These are phyloP conservation scores for Arvicanthis niloticus DNA, from an alignment of 2,113 vertebrate species.

Conservation along the genomic window DNA sequence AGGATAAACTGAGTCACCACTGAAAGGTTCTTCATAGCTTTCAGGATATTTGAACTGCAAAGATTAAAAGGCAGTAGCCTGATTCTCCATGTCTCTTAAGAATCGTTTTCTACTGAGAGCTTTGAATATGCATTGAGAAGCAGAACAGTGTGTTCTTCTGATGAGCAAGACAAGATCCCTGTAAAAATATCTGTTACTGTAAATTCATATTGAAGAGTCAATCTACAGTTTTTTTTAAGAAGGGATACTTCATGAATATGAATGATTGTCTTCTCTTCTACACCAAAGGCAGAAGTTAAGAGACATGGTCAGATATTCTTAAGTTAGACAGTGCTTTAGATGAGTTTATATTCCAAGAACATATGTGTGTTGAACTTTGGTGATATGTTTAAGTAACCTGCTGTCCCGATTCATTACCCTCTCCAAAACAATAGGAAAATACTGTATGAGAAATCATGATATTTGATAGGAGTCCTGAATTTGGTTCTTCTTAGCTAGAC, in stretches of 20 bases:
- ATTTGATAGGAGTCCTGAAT: neutral
- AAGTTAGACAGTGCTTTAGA: neutral
- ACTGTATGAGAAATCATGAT: neutral
- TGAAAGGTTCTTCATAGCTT: conserved; percentile 3
- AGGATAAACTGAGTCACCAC: neutral
- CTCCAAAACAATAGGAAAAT: neutral
- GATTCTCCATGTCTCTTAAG: neutral
- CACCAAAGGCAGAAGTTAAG: neutral
- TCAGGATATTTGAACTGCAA: neutral
- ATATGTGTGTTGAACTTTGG: neutral
- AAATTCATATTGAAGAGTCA: neutral
- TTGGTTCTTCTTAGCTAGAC: neutral
- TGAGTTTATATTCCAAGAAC: neutral
- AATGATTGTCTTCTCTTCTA: neutral
- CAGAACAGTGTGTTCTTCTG: neutral
- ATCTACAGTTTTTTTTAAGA: neutral
- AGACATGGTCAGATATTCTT: no score
- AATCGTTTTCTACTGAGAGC: neutral
- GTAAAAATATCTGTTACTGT: neutral
- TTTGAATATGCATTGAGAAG: neutral
- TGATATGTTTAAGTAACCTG: neutral
- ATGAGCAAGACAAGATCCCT: neutral
- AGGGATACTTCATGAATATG: neutral
- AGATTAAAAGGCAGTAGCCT: neutral
- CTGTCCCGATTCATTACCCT: neutral